A percentile compares a stretch with the other conserved stretches of the same genome.
phyloP scores from a whole-genome alignment of 2,797 vertebrate genomes.

The Morelia viridis region DNA sequence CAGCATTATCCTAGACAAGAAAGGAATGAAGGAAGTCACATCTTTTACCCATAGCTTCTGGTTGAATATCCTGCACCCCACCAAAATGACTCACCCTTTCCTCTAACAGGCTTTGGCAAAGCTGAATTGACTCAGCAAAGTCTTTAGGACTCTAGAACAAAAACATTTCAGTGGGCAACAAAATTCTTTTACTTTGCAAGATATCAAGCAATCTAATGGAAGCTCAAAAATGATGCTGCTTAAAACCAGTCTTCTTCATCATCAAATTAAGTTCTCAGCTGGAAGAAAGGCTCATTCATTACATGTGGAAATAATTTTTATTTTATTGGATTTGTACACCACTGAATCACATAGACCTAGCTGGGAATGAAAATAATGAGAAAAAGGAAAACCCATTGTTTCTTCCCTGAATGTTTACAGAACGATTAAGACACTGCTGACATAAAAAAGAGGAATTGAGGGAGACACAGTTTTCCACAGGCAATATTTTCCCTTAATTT shows the following conservation, averaged over 20 bases:
- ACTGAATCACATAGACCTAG: neutral
- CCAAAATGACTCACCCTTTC: slow-evolving; percentile 77
- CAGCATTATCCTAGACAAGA: slow-evolving; percentile 65
- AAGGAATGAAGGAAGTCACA: slow-evolving; percentile 11
- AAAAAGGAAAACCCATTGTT: neutral
- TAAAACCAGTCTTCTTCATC: neutral
- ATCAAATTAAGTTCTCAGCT: neutral
- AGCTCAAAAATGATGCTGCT: neutral
- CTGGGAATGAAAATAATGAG: neutral
- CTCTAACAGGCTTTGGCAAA: slow-evolving; percentile 79
- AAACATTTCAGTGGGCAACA: neutral
- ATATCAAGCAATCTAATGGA: neutral
- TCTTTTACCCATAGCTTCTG: neutral
- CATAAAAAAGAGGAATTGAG: neutral
- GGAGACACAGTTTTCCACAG: neutral
- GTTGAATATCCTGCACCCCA: neutral
- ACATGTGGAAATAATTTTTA: neutral
- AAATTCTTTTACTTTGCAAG: neutral
- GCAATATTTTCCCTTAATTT: neutral
- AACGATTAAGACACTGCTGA: neutral
- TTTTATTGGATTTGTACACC: neutral
- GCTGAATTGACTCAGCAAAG: slow-evolving; percentile 80
- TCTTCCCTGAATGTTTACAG: neutral
- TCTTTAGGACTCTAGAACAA: slow-evolving; percentile 70
- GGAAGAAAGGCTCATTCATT: neutral